Evolutionary conservation across 2,797 vertebrate species (phyloP), one percentile per base, ranked within the genome.

Genomic region (Pelobates cultripes): DNA sequence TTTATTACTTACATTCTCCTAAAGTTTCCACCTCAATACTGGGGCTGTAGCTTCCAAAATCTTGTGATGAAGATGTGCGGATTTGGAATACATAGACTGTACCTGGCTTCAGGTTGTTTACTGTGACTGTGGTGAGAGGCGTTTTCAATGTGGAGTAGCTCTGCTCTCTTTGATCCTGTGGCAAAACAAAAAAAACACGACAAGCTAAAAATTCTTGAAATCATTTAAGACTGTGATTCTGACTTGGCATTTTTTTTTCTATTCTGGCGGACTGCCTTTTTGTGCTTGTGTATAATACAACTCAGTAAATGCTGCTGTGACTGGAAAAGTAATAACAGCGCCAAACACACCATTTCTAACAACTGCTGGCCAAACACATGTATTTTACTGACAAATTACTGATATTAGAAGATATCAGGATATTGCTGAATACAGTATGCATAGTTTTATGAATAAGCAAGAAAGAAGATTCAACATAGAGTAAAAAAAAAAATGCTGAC

Each of bases 81-180:
- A 98, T 95, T 89, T 98, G 96, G 92, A 99, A 98, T 86, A 98
- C 91, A 15, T 98, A 99, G 84, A 95, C 94, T 47, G 97, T 98
- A 40, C 96, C 96, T 0, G 97, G 94, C 86, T 98, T 98, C 84
- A 99, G 92, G 92, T 99, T 98, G 90, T 94, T 94, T 87, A 99
- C 92, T 0, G 94, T 96, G 92, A 98, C 96, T 0, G 95, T 91
- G 0, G 96, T 95, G 12, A 93, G 88, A 1, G 95, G 90, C 0
- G 97, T 97, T 90, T 96, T 98, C 89, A 98, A 95, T 0, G 95
- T 98, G 0, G 97, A 98, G 87, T 98, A 98, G 61, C 95, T 96
- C 87, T 97, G 96, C 86, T 98, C 97, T 86, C 95, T 97, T 89
- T 96, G 96, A 87, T 96, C 96, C 97, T 99, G 92, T 0, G 73